phyloP scores from a whole-genome alignment of 2,113 vertebrate genomes.

The Riparia riparia region DNA sequence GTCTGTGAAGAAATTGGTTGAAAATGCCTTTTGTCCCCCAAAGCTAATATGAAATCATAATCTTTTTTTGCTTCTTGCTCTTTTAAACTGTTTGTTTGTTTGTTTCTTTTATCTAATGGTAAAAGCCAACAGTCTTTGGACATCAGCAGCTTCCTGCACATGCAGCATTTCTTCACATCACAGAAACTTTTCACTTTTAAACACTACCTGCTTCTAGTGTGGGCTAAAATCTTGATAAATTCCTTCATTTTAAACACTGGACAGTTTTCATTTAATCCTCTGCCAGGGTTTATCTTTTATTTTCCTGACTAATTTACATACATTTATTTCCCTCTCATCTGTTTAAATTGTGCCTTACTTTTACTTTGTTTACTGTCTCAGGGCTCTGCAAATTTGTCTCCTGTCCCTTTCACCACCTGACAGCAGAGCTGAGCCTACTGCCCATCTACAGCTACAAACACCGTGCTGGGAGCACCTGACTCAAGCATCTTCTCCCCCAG shows the following conservation, averaged over 20 bases:
- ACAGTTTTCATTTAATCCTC: slow-evolving; percentile 53
- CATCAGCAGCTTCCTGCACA: background rate
- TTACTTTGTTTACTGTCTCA: background rate
- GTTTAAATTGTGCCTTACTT: slow-evolving; percentile 18
- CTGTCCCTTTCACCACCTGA: background rate
- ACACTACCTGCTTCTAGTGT: slow-evolving; percentile 8
- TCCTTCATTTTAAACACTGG: slow-evolving; percentile 51
- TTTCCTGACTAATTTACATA: slow-evolving; percentile 53
- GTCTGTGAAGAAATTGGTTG: background rate
- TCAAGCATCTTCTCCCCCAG: background rate
- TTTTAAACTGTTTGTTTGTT: background rate
- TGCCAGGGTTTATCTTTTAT: slow-evolving; percentile 34
- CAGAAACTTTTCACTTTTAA: slow-evolving; percentile 11
- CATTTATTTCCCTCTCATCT: slow-evolving; percentile 62
- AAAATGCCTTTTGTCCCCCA: background rate
- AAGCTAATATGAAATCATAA: background rate
- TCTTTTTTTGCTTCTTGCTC: background rate
- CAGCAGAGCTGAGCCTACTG: background rate
- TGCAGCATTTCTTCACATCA: slow-evolving; percentile 14
- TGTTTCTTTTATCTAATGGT: background rate
- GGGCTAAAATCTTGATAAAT: slow-evolving; percentile 18
- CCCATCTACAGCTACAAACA: background rate
- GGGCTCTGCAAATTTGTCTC: background rate
- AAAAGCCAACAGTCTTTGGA: background rate
- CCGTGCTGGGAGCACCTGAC: background rate